phyloP scores from a whole-genome alignment of 2,797 vertebrate species.

The Kryptopterus vitreolus region DNA sequence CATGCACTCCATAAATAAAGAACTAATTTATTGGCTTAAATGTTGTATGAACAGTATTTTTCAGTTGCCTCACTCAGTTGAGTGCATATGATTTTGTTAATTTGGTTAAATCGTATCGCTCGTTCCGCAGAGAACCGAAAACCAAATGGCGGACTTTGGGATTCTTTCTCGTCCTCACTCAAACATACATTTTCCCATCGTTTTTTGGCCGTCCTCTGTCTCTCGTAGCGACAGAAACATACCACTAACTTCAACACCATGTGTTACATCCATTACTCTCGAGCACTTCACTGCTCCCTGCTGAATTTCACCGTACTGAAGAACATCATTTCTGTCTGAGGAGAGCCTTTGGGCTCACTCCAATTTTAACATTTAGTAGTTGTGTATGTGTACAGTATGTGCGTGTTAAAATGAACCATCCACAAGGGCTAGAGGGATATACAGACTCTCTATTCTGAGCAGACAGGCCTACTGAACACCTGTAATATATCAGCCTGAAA shows the following conservation, averaged over 20 bases:
- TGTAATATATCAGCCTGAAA: slow-evolving; percentile 10
- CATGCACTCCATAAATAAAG: slow-evolving; percentile 28
- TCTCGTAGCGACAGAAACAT: slow-evolving; percentile 49
- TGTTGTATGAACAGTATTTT: slow-evolving; percentile 4
- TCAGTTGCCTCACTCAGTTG: background rate
- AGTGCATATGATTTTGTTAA: slow-evolving; percentile 10
- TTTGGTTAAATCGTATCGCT: slow-evolving; percentile 7
- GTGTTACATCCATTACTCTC: slow-evolving; percentile 71
- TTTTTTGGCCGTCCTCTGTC: background rate
- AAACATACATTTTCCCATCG: background rate
- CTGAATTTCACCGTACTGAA: slow-evolving; percentile 63
- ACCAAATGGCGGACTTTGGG: background rate
- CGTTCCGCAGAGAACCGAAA: background rate
- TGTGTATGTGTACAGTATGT: background rate
- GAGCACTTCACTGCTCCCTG: slow-evolving; percentile 64
- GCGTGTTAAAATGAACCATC: slow-evolving; percentile 61
- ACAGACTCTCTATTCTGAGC: slow-evolving; percentile 47
- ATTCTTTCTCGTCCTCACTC: background rate
- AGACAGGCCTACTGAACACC: slow-evolving; percentile 13
- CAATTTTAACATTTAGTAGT: slow-evolving; percentile 9
- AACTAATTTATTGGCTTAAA: slow-evolving; percentile 38
- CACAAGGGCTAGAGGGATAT: slow-evolving; percentile 41
- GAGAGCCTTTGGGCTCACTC: background rate
- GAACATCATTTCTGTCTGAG: slow-evolving; percentile 64
- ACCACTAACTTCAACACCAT: slow-evolving; percentile 68